Evolutionary conservation across 2,888 invertebrate genomes (phyloP).

Genomic region (Drosophila atroscutellata): DNA sequence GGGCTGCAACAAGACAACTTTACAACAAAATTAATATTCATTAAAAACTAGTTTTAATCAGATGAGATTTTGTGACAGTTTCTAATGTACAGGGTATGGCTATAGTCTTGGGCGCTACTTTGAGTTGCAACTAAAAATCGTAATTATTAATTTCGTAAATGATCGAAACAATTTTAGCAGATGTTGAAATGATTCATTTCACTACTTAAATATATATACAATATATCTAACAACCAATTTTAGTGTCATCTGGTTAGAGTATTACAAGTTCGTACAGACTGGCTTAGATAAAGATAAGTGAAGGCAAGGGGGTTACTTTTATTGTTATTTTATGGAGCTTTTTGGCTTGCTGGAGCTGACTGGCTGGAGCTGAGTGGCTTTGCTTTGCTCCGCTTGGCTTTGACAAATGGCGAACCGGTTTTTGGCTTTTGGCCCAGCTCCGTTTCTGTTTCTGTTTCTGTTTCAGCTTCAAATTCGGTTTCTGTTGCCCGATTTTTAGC

Average conservation of each 20-base stretch:
- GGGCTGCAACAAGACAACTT: neutral
- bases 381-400: slow-evolving; percentile 55
- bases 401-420: slow-evolving; percentile 77
- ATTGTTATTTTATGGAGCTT: slow-evolving; percentile 60
- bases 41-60: neutral
- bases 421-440: slow-evolving; percentile 69
- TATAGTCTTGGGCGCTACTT: neutral
- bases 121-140: neutral
- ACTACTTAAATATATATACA: neutral
- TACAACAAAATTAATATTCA: neutral
- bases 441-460: slow-evolving; percentile 31
- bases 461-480: slow-evolving; percentile 31
- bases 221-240: neutral
- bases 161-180: neutral
- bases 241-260: slow-evolving; percentile 17
- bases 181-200: neutral
- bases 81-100: neutral
- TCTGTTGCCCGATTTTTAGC: slow-evolving; percentile 33
- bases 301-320: slow-evolving; percentile 33
- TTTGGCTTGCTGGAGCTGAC: slow-evolving; percentile 27
- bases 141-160: neutral
- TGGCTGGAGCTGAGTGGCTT: slow-evolving; percentile 36
- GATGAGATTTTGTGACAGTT: neutral
- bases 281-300: neutral
- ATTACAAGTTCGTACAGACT: slow-evolving; percentile 16